Base-by-base conservation (phyloP, 2,113 vertebrate species). In the Pagrus major region DNA sequence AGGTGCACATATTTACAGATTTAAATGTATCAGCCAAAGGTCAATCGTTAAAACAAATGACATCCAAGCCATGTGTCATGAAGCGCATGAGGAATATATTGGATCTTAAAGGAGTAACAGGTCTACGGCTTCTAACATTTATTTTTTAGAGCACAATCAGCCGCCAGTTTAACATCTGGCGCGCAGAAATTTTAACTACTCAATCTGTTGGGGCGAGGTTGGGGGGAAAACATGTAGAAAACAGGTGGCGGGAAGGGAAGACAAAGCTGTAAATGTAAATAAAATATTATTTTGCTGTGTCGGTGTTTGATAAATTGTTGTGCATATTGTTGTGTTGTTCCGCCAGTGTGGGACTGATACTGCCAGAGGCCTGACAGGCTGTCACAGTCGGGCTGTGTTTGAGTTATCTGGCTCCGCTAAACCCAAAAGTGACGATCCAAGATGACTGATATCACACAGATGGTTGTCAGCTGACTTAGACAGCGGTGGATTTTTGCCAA, bases 101-200 rank as follows among this genome's bases (percentile, higher is more conserved):
- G 31, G 11, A 21, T 84, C 52, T 54, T 25, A 9, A 23, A 1
- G 9, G 1, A 35, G 31, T 41, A 56, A 68, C 75, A 47, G 41
- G 52, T 44, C 59, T 5, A 4, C 44, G 31, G 61, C 61, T 72
- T 44, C 31, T 12, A 67, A 42, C 23, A 3, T 47, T 74, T 33
- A 9, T 51, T 21, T 59, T 25, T 64, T 23, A 2, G 29, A 84
- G 54, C 67, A 46, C 69, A 71, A 63, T 68, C 47, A 74, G 25
- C 51, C 15, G 9, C 20, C 54, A 20, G 55, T 81, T 78, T 44
- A 73, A 78, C 89, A 91, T 91, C 84, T 86, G 87, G 51, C 4
- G 52, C 78, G 41, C 67, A 58, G 66, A 76, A 71, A 51, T 42
- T 75, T 61, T 15, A 72, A 54, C 47, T 25, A 10, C 37, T 73